A percentile compares a stretch with the other conserved stretches of the same genome.
Evolutionary conservation across 2,113 vertebrate genomes (phyloP).

Genomic region (Gasterosteus nipponicus): DNA sequence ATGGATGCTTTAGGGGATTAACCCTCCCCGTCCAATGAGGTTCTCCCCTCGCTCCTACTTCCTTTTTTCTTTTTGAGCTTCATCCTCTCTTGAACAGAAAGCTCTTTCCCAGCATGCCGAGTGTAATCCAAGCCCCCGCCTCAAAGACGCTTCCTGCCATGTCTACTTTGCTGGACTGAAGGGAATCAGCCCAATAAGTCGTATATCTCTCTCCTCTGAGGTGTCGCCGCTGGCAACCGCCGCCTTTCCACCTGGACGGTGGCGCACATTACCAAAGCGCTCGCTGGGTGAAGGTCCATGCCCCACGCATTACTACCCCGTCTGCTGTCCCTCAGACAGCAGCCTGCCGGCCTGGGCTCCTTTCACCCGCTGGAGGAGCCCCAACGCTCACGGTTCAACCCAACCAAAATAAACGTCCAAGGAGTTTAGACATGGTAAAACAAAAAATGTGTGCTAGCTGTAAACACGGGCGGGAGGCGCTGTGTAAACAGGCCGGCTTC

Average conservation of each 20-base stretch:
- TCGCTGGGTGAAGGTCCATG: slow-evolving; percentile 16
- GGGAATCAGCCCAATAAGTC: slow-evolving; percentile 49
- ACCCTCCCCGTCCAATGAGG: slow-evolving; percentile 41
- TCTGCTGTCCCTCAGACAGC: slow-evolving; percentile 14
- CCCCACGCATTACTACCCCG: not conserved
- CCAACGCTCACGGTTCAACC: slow-evolving; percentile 71
- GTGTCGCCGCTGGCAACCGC: slow-evolving; percentile 42
- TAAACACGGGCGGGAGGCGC: slow-evolving; percentile 74
- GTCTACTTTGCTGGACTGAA: slow-evolving; percentile 63
- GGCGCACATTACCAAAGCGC: slow-evolving; percentile 11
- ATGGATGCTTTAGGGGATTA: slow-evolving; percentile 83
- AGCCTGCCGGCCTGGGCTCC: slow-evolving; percentile 35
- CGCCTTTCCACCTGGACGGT: slow-evolving; percentile 18
- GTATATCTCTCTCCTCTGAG: slow-evolving; percentile 23
- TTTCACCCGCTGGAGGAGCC: slow-evolving; percentile 52
- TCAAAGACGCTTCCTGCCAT: slow-evolving; percentile 68
- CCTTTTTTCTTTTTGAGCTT: slow-evolving; percentile 58
- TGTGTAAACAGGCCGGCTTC: slow-evolving; percentile 73
- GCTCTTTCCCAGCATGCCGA: slow-evolving; percentile 76
- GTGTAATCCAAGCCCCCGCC: slow-evolving; percentile 72
- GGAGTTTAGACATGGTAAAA: slow-evolving; percentile 70
- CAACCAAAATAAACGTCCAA: slow-evolving; percentile 73
- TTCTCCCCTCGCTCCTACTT: slow-evolving; percentile 49
- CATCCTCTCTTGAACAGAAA: slow-evolving; percentile 67
- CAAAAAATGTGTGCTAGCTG: slow-evolving; percentile 76